phyloP scores from a whole-genome alignment of 2,113 vertebrate species.

The Colistium nudipinnis region DNA sequence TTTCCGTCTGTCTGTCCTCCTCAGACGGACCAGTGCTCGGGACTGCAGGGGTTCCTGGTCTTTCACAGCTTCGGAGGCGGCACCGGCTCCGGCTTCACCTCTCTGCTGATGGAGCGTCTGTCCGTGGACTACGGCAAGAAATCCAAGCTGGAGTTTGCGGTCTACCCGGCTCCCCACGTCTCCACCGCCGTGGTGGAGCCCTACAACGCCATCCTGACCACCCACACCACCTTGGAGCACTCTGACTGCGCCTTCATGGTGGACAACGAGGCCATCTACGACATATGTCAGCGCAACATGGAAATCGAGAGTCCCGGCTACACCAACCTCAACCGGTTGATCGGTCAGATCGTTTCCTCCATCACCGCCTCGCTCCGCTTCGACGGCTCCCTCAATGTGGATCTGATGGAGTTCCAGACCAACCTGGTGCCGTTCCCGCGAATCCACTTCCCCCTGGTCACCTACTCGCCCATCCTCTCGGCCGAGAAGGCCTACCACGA shows the following conservation, averaged over 20 bases:
- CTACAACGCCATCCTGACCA: conserved; percentile 90
- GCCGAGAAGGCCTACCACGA: conserved; percentile 89
- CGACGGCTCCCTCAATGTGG: conserved; percentile 87
- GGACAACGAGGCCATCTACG: conserved; percentile 91
- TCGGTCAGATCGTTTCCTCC: conserved; percentile 89
- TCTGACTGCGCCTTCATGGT: conserved; percentile 92
- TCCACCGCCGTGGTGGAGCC: conserved; percentile 90
- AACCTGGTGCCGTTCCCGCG: conserved; percentile 89
- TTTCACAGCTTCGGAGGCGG: conserved; percentile 90
- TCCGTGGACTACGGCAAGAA: conserved; percentile 91
- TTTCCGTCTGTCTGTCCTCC: conserved; percentile 6
- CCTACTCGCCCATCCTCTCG: conserved; percentile 86
- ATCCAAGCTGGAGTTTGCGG: conserved; percentile 88
- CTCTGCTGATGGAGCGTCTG: conserved; percentile 88
- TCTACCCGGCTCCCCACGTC: conserved; percentile 86
- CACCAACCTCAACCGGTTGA: conserved; percentile 88
- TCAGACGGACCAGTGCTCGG: conserved; percentile 88
- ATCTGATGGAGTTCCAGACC: conserved; percentile 90
- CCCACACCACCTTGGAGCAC: conserved; percentile 90
- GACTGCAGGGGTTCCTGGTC: conserved; percentile 89
- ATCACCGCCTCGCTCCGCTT: conserved; percentile 88
- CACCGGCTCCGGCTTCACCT: conserved; percentile 90
- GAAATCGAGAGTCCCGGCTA: conserved; percentile 88
- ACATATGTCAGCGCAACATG: conserved; percentile 86
- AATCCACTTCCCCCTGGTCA: conserved; percentile 89